Evolutionary conservation across 2,797 vertebrate species (phyloP).

Genomic region (Dendrocincla tyrannina): DNA sequence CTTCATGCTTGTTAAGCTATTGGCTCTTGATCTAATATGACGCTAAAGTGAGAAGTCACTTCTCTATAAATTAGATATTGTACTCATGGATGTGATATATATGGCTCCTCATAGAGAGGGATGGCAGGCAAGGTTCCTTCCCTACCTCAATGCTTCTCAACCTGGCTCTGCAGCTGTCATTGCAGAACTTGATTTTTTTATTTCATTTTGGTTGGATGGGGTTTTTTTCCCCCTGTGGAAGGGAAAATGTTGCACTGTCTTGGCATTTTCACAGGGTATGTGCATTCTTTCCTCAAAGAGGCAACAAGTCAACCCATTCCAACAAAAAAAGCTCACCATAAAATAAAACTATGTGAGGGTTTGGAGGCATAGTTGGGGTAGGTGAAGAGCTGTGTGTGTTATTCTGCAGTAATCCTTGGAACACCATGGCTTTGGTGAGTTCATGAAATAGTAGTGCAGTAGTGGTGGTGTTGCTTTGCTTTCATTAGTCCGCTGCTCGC

Average conservation of each 20-base stretch:
- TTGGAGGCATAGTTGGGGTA: neutral
- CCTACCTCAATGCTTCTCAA: neutral
- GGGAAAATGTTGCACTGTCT: neutral
- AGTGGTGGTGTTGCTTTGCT: neutral
- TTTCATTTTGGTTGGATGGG: neutral
- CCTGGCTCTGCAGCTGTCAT: neutral
- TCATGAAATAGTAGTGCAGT: neutral
- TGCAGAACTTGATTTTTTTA: neutral
- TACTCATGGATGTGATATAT: neutral
- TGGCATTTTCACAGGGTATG: neutral
- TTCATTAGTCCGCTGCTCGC: neutral
- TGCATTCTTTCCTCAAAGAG: neutral
- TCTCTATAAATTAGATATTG: neutral
- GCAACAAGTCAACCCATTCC: neutral
- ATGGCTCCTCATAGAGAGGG: accelerated
- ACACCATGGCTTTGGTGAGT: neutral
- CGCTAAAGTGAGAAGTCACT: neutral
- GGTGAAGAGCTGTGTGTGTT: neutral
- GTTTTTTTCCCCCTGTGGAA: neutral
- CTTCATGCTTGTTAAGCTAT: neutral
- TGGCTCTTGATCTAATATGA: neutral
- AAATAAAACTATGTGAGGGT: neutral
- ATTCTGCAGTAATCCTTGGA: neutral
- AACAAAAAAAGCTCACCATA: neutral
- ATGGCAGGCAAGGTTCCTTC: neutral